phyloP scores from a whole-genome alignment of 2,797 vertebrate genomes.

The Podarcis siculus region DNA sequence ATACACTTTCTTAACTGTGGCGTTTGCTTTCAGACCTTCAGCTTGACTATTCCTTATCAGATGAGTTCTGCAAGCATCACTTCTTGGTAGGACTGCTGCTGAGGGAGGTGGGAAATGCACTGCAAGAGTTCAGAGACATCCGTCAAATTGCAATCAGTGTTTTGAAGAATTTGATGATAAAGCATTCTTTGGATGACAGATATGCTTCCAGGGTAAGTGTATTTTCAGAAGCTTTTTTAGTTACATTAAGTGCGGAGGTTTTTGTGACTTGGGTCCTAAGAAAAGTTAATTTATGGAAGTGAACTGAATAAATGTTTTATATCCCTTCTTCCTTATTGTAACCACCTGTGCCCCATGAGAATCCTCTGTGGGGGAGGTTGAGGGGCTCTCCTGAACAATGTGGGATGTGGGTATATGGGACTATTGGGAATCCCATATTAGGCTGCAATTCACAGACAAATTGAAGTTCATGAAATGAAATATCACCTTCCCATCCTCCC shows the following conservation, averaged over 20 bases:
- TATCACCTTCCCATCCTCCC: background rate
- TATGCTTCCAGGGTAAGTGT: constrained; percentile 89
- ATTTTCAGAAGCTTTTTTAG: background rate
- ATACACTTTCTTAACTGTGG: constrained; percentile 2
- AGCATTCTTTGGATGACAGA: constrained; percentile 95
- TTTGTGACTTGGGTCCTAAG: background rate
- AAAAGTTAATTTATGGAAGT: background rate
- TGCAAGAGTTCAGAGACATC: constrained; percentile 92
- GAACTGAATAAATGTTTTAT: background rate
- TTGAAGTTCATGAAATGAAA: background rate
- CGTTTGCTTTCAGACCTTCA: constrained; percentile 87
- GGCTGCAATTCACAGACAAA: background rate
- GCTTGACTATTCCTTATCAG: constrained; percentile 93
- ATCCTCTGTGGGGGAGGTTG: background rate
- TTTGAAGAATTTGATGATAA: constrained; percentile 95
- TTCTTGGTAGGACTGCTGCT: constrained; percentile 94
- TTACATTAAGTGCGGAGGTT: background rate
- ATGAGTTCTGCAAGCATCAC: constrained; percentile 98
- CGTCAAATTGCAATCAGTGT: constrained; percentile 92
- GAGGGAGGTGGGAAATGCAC: constrained; percentile 90
- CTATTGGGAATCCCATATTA: background rate
- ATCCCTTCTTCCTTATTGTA: background rate
- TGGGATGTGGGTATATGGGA: background rate
- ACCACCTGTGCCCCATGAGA: background rate
- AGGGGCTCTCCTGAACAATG: background rate